Conservation (phyloP, 2,888 invertebrate species). For the Cybosia mesomella region DNA sequence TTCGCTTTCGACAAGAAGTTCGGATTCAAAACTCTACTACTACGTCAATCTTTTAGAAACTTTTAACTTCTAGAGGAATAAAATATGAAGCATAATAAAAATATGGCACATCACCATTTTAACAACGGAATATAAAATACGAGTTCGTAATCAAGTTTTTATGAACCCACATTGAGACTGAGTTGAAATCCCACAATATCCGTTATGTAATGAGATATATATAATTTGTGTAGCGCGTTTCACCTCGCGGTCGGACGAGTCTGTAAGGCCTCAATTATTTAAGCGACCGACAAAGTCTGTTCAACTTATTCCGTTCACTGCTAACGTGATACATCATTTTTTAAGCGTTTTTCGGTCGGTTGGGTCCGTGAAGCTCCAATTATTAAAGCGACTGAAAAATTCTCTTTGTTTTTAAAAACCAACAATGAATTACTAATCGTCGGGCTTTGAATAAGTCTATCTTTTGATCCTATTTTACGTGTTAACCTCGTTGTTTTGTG, state of each 20-base stretch:
- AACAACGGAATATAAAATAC: slow-evolving; percentile 13
- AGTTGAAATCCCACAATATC: slow-evolving; percentile 23
- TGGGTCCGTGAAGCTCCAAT: slow-evolving; percentile 18
- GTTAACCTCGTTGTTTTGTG: slow-evolving; percentile 8
- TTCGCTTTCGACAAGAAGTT: background rate
- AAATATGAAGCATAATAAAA: slow-evolving; percentile 5
- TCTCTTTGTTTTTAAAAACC: slow-evolving; percentile 30
- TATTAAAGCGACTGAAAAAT: slow-evolving; percentile 41
- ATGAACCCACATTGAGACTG: slow-evolving; percentile 26
- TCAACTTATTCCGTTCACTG: slow-evolving; percentile 31
- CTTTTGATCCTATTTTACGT: slow-evolving; percentile 9
- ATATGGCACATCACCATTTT: background rate
- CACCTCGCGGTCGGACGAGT: background rate
- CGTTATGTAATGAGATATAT: slow-evolving; percentile 33
- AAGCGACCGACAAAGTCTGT: slow-evolving; percentile 32
- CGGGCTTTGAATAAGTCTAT: slow-evolving; percentile 7
- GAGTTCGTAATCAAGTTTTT: slow-evolving; percentile 31
- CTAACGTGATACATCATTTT: background rate
- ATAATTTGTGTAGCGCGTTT: slow-evolving; percentile 22
- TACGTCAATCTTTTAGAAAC: background rate
- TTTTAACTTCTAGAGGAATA: background rate
- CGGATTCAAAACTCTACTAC: too few relatives aligned
- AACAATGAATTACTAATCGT: slow-evolving; percentile 40
- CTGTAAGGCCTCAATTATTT: slow-evolving; percentile 34
- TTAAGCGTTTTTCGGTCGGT: background rate